Evolutionary conservation across 2,797 vertebrate species (phyloP).

Genomic region (Odontamblyopus lacepedii): DNA sequence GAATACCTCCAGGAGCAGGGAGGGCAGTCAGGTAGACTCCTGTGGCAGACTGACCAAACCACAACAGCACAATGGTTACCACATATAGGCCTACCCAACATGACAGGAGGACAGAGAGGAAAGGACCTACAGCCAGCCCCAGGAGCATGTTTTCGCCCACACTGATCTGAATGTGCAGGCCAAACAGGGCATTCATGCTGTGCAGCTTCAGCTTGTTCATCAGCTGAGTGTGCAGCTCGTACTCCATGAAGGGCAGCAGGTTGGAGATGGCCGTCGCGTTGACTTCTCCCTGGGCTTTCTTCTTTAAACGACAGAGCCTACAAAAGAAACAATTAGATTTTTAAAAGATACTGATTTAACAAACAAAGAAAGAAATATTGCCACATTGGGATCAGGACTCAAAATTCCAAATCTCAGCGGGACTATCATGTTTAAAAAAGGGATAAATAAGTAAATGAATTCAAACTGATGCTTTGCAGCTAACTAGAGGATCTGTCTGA

Average conservation of each 20-base stretch:
- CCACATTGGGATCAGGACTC: no score
- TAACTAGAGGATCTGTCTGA: no score
- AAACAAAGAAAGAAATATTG: no score
- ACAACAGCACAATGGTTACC: background rate
- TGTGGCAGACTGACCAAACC: constrained; percentile 87
- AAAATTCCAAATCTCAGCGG: no score
- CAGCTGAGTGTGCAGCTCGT: constrained; percentile 96
- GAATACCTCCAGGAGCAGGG: constrained; percentile 91
- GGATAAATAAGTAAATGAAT: no score
- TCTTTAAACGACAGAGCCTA: constrained; percentile 95
- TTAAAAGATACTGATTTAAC: background rate
- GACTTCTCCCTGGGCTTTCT: constrained; percentile 96
- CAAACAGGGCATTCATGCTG: constrained; percentile 96
- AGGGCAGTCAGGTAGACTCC: constrained; percentile 93
- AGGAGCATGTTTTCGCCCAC: constrained; percentile 97
- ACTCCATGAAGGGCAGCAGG: constrained; percentile 97
- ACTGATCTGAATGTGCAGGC: constrained; percentile 93
- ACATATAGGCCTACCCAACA: background rate
- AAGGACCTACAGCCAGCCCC: constrained; percentile 89
- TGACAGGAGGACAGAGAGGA: background rate
- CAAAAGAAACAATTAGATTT: background rate
- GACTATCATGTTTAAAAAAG: no score
- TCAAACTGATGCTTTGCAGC: no score
- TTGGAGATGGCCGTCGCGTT: constrained; percentile 96
- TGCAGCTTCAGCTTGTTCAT: constrained; percentile 98